Conservation (phyloP, 2,797 vertebrate genomes). For the Danio choprae region DNA sequence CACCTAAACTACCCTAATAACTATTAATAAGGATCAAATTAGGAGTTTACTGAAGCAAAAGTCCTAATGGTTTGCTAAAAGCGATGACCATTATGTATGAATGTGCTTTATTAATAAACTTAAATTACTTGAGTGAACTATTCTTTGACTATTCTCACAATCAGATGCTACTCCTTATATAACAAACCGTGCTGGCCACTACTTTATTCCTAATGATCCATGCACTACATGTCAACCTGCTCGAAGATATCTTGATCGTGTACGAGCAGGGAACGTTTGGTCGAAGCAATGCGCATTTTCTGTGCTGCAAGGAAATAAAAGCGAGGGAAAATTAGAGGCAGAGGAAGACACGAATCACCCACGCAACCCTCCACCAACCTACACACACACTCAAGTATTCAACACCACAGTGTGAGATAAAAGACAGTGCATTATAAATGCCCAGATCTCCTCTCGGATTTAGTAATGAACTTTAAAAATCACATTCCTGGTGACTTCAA, state of each 20-base stretch:
- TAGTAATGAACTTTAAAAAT: conserved; percentile 9
- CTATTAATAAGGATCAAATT: too few relatives aligned
- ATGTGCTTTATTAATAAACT: not conserved
- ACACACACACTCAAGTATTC: not conserved
- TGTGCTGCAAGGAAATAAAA: conserved; percentile 15
- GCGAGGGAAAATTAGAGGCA: not conserved
- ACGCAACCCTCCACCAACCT: conserved; percentile 11
- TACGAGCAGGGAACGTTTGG: not conserved
- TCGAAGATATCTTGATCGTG: not conserved
- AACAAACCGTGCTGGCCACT: conserved; percentile 25
- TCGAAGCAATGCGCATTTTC: conserved; percentile 14
- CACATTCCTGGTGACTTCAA: not conserved
- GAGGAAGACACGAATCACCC: conserved; percentile 3
- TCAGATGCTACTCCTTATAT: conserved; percentile 29
- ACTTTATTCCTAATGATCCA: conserved; percentile 54
- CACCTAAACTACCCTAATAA: too few relatives aligned
- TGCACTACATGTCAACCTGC: conserved; percentile 44
- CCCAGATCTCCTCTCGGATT: not conserved
- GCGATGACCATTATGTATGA: not conserved
- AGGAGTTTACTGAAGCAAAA: too few relatives aligned
- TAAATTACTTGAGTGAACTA: not conserved
- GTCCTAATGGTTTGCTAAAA: too few relatives aligned
- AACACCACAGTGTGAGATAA: not conserved
- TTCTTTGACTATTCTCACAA: not conserved
- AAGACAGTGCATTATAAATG: not conserved